Base-by-base conservation (phyloP, 2,888 invertebrate species). In the Lepetodrilus schrolli region DNA sequence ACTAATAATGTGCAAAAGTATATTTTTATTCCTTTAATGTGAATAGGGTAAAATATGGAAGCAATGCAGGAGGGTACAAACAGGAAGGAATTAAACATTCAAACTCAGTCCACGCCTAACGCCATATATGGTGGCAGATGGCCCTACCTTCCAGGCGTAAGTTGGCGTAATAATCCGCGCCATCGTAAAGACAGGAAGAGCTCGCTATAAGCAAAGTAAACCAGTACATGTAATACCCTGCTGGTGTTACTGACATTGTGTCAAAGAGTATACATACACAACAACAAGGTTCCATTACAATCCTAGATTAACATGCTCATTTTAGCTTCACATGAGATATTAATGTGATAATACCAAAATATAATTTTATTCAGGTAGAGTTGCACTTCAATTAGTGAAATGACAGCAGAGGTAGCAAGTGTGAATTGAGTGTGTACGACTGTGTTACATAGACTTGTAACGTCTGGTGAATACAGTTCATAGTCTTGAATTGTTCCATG, bases 131-230 rank as follows among this genome's bases (percentile, higher is more conserved):
- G 13, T 13, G 34, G 21, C 51, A 51, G 26, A 7, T 2, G 58
- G n/a, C 13, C 58, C 34, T 21, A 58, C 58, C 58, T 58, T 58
- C 58, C 7, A 58, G 58, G 34, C 58, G 58, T 17, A 58, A 34
- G 34, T 30, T 58, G 30, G 58, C 58, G n/a, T 58, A 30, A 30
- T 58, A 21, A 1, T 7, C 30, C 30, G 34, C 23, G 30, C 58
- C 30, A 30, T 58, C 58, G 58, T 58, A 58, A 30, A 30, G 58
- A 58, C 26, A 30, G 58, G 58, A 58, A 48, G 17, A 21, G 17
- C 1, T 30, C 30, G 34, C 58, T 58, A 30, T 30, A 58, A 58
- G 34, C 58, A 58, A 23, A 30, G 30, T n/a, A 13, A 58, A 30
- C 30, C 23, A 58, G n/a, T 17, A 58, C 34, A 17, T 30, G 7